Base-by-base conservation (phyloP, 2,888 invertebrate genomes). In the Anthophora plumipes region DNA sequence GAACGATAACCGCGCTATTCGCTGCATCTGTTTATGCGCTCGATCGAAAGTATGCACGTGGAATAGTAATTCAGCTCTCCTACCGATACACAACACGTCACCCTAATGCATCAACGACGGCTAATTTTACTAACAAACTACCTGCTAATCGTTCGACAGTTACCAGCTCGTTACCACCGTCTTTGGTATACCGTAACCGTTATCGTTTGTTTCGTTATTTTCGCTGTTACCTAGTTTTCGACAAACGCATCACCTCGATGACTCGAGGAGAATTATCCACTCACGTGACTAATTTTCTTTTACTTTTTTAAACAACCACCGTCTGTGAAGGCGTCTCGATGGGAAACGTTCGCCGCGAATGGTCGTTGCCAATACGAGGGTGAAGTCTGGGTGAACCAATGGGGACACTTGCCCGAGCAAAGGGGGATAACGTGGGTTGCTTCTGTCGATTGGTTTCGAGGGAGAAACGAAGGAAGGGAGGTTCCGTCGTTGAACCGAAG, bases 41-140 rank as follows among this genome's bases (percentile, higher is more conserved):
- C 50, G 50, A 50, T 0, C n/a, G n/a, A n/a, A n/a, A n/a, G n/a
- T n/a, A n/a, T n/a, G n/a, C n/a, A n/a, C n/a, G n/a, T n/a, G n/a
- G n/a, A n/a, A n/a, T n/a, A n/a, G n/a, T n/a, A n/a, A n/a, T n/a
- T n/a, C n/a, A n/a, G n/a, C n/a, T n/a, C n/a, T n/a, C n/a, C n/a
- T n/a, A n/a, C n/a, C n/a, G n/a, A n/a, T n/a, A n/a, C n/a, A n/a
- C n/a, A n/a, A n/a, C n/a, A n/a, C n/a, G n/a, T n/a, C n/a, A n/a
- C n/a, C n/a, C n/a, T n/a, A n/a, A n/a, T n/a, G n/a, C n/a, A n/a
- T n/a, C n/a, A n/a, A n/a, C n/a, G n/a, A 4, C 25, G 3, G 25
- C 12, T 57, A 70, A 75, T 70, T 70, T 63, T 48, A 41, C 55
- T 70, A 75, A 70, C 70, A 75, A 75, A 70, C 37, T 41, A 39